phyloP scores from a whole-genome alignment of 2,113 vertebrate genomes.

The Agapornis roseicollis region DNA sequence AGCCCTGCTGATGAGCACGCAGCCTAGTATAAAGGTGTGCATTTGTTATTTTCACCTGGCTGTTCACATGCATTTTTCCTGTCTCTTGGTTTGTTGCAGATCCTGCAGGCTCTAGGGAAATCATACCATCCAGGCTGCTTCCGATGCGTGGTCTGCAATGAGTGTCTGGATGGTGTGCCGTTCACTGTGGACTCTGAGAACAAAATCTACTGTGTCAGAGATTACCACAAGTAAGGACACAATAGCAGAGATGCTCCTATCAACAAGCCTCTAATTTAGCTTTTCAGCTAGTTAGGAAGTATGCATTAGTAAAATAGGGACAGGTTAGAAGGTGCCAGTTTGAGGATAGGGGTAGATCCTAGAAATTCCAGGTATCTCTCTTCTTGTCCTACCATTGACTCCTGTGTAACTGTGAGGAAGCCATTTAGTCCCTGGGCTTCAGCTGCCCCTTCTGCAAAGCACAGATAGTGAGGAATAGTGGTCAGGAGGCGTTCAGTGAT shows the following conservation, averaged over 20 bases:
- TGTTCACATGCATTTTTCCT: neutral
- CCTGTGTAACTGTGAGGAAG: neutral
- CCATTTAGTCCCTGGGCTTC: neutral
- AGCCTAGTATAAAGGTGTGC: neutral
- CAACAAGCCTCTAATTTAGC: neutral
- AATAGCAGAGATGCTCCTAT: neutral
- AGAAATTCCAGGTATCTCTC: neutral
- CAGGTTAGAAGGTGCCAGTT: neutral
- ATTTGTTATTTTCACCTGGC: neutral
- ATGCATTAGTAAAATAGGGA: neutral
- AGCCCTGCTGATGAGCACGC: neutral
- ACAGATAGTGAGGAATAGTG: neutral
- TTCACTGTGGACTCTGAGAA: conserved; percentile 96
- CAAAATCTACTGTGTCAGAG: conserved; percentile 95
- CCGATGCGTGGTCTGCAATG: conserved; percentile 92
- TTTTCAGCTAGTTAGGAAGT: neutral
- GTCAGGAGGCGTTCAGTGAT: neutral
- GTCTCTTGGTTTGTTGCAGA: conserved; percentile 73
- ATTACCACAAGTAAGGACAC: conserved; percentile 91
- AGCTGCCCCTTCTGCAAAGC: neutral
- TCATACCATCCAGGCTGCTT: conserved; percentile 96
- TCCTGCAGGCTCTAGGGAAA: conserved; percentile 94
- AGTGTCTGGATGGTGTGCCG: conserved; percentile 94
- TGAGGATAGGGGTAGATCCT: neutral
- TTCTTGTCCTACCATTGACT: neutral